These are phyloP conservation scores for Brachymystax lenok DNA, from an alignment of 2,797 vertebrate genomes.

Conservation along the genomic window DNA sequence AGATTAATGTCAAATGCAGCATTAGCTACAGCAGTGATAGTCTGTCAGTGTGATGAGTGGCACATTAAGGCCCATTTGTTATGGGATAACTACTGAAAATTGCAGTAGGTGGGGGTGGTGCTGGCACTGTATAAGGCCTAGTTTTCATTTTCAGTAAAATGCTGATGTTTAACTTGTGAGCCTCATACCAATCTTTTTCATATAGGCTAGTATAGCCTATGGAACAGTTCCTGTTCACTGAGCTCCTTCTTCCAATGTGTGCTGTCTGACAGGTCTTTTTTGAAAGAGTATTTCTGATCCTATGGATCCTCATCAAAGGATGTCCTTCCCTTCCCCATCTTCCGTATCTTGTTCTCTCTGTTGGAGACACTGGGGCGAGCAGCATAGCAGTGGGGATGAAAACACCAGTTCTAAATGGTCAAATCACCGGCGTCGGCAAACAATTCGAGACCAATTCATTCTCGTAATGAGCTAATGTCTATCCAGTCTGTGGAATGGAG, in stretches of 20 bases:
- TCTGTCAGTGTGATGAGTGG: background rate
- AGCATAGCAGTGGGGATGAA: background rate
- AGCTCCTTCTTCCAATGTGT: background rate
- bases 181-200: too few relatives aligned
- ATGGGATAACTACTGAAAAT: background rate
- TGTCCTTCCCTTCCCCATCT: background rate
- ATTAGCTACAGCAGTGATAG: conserved; percentile 11
- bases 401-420: background rate
- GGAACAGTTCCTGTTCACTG: background rate
- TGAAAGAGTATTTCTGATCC: conserved; percentile 26
- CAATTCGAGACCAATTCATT: conserved; percentile 21
- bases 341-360: too few relatives aligned
- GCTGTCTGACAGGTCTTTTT: background rate
- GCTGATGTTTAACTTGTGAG: background rate
- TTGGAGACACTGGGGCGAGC: background rate
- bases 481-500: background rate
- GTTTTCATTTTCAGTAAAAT: background rate
- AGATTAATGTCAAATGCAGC: conserved; percentile 29
- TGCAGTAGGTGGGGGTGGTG: background rate
- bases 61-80: conserved; percentile 1
- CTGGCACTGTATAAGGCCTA: background rate
- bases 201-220: too few relatives aligned
- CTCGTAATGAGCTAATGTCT: conserved; percentile 16
- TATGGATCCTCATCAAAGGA: conserved; percentile 41
- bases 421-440: conserved; percentile 12